Percentiles rank a stretch among this genome's conserved stretches.
phyloP scores from a whole-genome alignment of 2,113 vertebrate genomes.

The Oncorhynchus tshawytscha region DNA sequence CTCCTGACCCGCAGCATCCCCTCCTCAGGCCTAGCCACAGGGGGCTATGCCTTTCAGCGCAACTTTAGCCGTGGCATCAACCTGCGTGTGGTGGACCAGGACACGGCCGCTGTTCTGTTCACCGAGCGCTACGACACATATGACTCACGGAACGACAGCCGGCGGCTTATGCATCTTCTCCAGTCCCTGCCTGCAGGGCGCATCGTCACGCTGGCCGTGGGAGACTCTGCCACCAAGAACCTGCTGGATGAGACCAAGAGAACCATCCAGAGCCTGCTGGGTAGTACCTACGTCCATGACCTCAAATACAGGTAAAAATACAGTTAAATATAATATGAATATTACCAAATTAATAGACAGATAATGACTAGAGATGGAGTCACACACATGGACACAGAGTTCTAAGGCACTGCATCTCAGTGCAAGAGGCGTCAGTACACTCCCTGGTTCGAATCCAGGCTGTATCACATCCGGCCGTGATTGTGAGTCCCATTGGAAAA shows the following conservation, averaged over 20 bases:
- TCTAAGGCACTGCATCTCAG: too few species aligned
- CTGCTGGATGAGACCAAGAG: slow-evolving; percentile 82
- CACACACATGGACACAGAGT: too few species aligned
- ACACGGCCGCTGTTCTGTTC: slow-evolving; percentile 82
- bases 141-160: slow-evolving; percentile 82
- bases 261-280: slow-evolving; percentile 82
- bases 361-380: too few species aligned
- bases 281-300: slow-evolving; percentile 84
- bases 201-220: slow-evolving; percentile 89
- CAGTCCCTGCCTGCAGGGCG: slow-evolving; percentile 76
- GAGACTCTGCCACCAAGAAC: slow-evolving; percentile 92
- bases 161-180: slow-evolving; percentile 80
- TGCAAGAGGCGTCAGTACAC: too few species aligned
- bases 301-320: slow-evolving; percentile 74
- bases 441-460: too few species aligned
- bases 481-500: too few species aligned
- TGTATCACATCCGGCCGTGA: too few species aligned
- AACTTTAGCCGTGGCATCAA: slow-evolving; percentile 92
- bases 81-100: slow-evolving; percentile 90
- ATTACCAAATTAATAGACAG: too few species aligned
- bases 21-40: slow-evolving; percentile 82
- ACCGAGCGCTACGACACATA: slow-evolving; percentile 87
- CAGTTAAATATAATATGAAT: too few species aligned
- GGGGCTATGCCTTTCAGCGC: slow-evolving; percentile 80
- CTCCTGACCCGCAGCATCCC: slow-evolving; percentile 81